Base-by-base conservation (phyloP, 2,113 vertebrate species). In the Engystomops pustulosus region DNA sequence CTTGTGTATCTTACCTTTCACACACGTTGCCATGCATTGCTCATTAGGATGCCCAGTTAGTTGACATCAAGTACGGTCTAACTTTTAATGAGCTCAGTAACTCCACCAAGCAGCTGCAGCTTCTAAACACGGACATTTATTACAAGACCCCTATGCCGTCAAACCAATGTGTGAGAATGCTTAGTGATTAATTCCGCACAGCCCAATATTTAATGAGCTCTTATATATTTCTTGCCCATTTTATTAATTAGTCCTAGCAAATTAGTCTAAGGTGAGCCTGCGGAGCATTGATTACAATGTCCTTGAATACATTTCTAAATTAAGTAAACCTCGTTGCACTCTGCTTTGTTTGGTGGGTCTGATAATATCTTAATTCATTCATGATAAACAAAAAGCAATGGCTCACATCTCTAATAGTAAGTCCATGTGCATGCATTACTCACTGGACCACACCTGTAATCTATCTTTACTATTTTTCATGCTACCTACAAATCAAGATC, bases 1-100 rank as follows among this genome's bases (percentile, higher is more conserved):
- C 9, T 41, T 53, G 75, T 41, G 34, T 60, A 8, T 18, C 36
- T 60, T 72, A 83, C 53, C 53, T 65, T 75, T 83, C 36, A 74
- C 51, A 75, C 53, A 47, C 20, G 18, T 45, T 62, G 27, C 38
- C 20, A 34, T 14, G 49, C 18, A 32, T 75, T 10, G 17, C 53
- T 83, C 53, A 83, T 83, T 75, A 62, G 11, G 45, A 6, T 62
- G 36, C 70, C 53, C 45, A 45, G 81, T 32, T 75, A 75, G 38
- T 23, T 81, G 67, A 72, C 47, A 82, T 58, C 44, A 32, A 14
- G 11, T 69, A 68, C 62, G 25, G n/a, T 68, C 25, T 32, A 68
- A 72, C n/a, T 41, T 82, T 41, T 82, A 72, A 82, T 70, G 80
- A 71, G 67, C 67, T 72, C 14, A 45, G 18, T 49, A 80, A 49